phyloP scores from a whole-genome alignment of 2,797 vertebrate species.

The Otus scops region DNA sequence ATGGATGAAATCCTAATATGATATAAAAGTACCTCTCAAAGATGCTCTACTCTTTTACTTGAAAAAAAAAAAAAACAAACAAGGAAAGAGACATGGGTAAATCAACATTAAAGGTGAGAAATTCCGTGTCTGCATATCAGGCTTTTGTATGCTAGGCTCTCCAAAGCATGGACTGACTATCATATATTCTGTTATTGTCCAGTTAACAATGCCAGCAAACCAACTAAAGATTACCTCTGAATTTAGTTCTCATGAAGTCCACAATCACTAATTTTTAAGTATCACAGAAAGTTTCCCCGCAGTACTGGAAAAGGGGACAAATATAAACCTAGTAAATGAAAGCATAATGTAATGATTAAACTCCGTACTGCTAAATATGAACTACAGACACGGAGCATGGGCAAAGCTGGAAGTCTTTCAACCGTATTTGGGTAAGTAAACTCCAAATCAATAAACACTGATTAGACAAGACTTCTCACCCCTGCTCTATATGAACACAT shows the following conservation, averaged over 20 bases:
- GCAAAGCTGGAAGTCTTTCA: neutral
- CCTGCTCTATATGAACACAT: neutral
- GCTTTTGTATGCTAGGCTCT: neutral
- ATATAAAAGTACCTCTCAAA: neutral
- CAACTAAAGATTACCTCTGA: neutral
- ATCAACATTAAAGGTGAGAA: neutral
- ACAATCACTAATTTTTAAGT: neutral
- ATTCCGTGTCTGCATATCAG: neutral
- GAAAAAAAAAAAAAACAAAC: neutral
- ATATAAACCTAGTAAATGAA: neutral
- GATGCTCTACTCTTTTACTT: neutral
- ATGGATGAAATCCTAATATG: neutral
- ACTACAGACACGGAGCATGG: neutral
- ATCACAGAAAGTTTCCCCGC: neutral
- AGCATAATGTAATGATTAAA: neutral
- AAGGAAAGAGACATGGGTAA: neutral
- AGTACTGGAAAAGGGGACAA: neutral
- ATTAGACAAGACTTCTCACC: neutral
- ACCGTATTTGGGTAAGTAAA: neutral
- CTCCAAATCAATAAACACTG: neutral
- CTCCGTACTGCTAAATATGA: neutral
- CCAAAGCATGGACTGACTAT: neutral
- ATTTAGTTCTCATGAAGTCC: neutral
- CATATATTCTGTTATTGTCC: neutral
- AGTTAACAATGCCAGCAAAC: neutral